Conservation (phyloP, 2,888 invertebrate genomes). For the Apantesis nais region DNA sequence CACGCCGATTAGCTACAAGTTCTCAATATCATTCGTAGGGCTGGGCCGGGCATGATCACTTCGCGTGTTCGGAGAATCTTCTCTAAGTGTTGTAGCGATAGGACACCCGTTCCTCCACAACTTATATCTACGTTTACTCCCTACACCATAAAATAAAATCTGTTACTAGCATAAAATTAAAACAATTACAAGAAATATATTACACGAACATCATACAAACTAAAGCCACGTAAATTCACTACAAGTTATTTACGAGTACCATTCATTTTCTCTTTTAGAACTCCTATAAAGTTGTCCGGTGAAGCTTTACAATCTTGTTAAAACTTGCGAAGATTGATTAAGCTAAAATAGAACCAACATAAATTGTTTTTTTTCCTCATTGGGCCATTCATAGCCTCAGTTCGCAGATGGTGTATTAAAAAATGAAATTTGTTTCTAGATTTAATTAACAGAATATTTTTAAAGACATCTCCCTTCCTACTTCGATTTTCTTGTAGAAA, state of each 20-base stretch:
- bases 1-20: too few species aligned
- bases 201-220: neutral
- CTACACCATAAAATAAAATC: neutral
- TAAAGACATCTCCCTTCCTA: too few species aligned
- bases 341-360: neutral
- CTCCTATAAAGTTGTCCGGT: neutral
- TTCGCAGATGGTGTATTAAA: neutral
- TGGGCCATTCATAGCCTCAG: neutral
- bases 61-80: too few species aligned
- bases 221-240: neutral
- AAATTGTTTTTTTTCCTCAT: neutral
- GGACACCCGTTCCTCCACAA: too few species aligned
- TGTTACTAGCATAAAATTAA: neutral
- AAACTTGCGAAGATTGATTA: constrained; percentile 11
- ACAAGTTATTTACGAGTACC: neutral
- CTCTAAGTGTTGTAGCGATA: too few species aligned
- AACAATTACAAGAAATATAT: neutral
- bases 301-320: constrained; percentile 13
- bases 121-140: too few species aligned
- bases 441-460: neutral
- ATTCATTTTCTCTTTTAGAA: neutral
- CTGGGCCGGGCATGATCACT: too few species aligned
- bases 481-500: neutral
- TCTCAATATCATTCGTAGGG: too few species aligned
- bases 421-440: neutral